phyloP scores from a whole-genome alignment of 2,113 vertebrate genomes.

The Gymnobelideus leadbeateri region DNA sequence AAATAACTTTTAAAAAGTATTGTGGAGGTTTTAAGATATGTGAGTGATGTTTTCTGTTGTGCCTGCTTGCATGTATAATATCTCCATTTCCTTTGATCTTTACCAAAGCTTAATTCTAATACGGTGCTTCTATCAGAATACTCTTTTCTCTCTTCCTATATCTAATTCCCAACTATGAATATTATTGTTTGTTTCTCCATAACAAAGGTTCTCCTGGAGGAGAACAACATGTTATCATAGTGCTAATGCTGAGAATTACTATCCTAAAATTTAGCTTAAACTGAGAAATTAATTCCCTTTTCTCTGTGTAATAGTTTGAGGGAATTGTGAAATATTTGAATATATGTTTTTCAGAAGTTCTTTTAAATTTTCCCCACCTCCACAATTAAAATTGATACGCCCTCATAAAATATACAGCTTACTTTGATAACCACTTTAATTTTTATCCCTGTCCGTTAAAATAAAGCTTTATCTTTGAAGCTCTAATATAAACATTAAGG shows the following conservation, averaged over 20 bases:
- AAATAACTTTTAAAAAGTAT: slow-evolving; percentile 46
- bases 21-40: slow-evolving; percentile 24
- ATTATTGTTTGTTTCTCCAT: slow-evolving; percentile 50
- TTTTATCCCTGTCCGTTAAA: slow-evolving; percentile 33
- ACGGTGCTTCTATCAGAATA: slow-evolving; percentile 26
- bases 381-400: slow-evolving; percentile 53
- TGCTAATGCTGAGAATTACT: slow-evolving; percentile 9
- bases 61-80: slow-evolving; percentile 44
- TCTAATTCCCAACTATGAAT: slow-evolving; percentile 24
- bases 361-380: slow-evolving; percentile 33
- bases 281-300: slow-evolving; percentile 21
- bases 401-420: slow-evolving; percentile 43
- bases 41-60: not conserved
- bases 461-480: slow-evolving; percentile 17
- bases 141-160: slow-evolving; percentile 33
- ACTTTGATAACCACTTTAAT: slow-evolving; percentile 16
- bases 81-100: slow-evolving; percentile 30
- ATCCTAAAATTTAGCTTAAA: slow-evolving; percentile 52
- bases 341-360: slow-evolving; percentile 17
- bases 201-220: slow-evolving; percentile 45
- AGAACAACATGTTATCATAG: slow-evolving; percentile 32
- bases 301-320: slow-evolving; percentile 45
- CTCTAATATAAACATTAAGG: slow-evolving; percentile 47
- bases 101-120: slow-evolving; percentile 42
- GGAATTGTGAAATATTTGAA: slow-evolving; percentile 28